phyloP scores from a whole-genome alignment of 2,888 invertebrate species.

The Miltochrista miniata region DNA sequence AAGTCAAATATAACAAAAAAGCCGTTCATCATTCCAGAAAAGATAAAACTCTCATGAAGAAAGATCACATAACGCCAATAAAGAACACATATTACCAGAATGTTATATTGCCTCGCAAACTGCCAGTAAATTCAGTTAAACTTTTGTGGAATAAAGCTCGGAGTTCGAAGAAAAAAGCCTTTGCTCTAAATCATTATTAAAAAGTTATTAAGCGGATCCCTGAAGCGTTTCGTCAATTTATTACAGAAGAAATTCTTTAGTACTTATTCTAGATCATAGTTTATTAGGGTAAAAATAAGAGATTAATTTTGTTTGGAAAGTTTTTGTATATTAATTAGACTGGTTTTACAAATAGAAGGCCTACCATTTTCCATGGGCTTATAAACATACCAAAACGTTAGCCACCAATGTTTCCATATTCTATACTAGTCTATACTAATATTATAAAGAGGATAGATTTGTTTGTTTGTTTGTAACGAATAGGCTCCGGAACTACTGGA shows the following conservation, averaged over 20 bases:
- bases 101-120: conserved; percentile 44
- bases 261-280: conserved; percentile 27
- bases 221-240: conserved; percentile 43
- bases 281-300: conserved; percentile 12
- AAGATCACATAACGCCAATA: conserved; percentile 46
- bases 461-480: no score
- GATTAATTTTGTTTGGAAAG: background rate
- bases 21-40: background rate
- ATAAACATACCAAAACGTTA: no score
- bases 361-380: no score
- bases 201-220: conserved; percentile 52
- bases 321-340: background rate
- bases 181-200: conserved; percentile 56
- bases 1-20: background rate
- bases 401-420: no score
- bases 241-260: conserved; percentile 21
- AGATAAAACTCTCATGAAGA: conserved; percentile 13
- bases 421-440: no score
- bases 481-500: no score
- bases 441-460: no score
- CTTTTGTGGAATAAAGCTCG: conserved; percentile 40
- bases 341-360: no score
- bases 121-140: conserved; percentile 57
- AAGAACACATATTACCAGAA: conserved; percentile 51
- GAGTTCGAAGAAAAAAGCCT: conserved; percentile 37